These are phyloP conservation scores for Shinisaurus crocodilurus DNA, from an alignment of 2,113 vertebrate species.

Conservation along the genomic window DNA sequence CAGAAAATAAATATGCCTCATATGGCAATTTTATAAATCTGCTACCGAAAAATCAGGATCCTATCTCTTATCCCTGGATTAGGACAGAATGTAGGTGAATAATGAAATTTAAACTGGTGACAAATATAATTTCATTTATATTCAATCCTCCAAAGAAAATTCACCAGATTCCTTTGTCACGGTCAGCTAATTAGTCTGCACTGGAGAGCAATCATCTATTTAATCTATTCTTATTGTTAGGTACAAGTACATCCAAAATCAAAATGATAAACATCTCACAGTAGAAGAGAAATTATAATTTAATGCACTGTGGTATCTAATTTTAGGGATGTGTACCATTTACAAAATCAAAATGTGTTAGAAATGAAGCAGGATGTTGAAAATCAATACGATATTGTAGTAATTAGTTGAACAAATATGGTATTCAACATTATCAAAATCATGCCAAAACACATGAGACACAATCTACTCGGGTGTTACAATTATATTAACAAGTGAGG, in stretches of 20 bases:
- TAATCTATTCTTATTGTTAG: slow-evolving; percentile 39
- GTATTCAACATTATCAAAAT: slow-evolving; percentile 28
- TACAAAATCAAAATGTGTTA: slow-evolving; percentile 33
- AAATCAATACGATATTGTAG: slow-evolving; percentile 40
- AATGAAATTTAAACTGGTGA: slow-evolving; percentile 28
- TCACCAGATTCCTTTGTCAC: slow-evolving; percentile 26
- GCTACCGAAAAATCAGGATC: neutral
- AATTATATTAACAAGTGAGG: slow-evolving; percentile 25
- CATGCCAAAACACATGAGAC: slow-evolving; percentile 1
- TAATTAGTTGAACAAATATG: slow-evolving; percentile 31
- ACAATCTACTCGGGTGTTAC: slow-evolving; percentile 2
- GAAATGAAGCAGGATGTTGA: slow-evolving; percentile 36
- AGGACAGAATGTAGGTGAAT: slow-evolving; percentile 7
- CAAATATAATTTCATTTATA: slow-evolving; percentile 31
- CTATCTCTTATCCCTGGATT: neutral
- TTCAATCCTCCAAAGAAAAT: slow-evolving; percentile 33
- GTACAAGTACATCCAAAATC: slow-evolving; percentile 35
- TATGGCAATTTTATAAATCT: neutral
- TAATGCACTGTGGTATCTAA: slow-evolving; percentile 39
- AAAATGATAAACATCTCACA: slow-evolving; percentile 37
- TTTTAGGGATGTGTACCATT: slow-evolving; percentile 41
- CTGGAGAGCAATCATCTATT: slow-evolving; percentile 28
- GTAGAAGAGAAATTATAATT: slow-evolving; percentile 35
- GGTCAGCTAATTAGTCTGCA: slow-evolving; percentile 40
- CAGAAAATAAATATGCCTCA: neutral